A percentile compares a stretch with the other conserved stretches of the same genome.
These are phyloP conservation scores for Mastomys coucha DNA, from an alignment of 2,113 vertebrate genomes.

Conservation along the genomic window DNA sequence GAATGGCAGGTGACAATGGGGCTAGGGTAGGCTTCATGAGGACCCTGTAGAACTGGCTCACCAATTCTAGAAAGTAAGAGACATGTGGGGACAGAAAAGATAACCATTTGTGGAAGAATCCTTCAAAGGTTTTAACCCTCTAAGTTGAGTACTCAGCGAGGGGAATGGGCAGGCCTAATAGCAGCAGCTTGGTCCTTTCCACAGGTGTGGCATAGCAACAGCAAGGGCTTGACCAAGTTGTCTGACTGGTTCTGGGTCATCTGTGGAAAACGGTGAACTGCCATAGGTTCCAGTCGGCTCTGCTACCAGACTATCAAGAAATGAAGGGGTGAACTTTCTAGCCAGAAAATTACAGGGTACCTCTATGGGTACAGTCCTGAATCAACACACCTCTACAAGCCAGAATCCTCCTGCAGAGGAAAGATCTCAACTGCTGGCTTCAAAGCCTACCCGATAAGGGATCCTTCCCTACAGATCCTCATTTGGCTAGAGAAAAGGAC, in stretches of 20 bases:
- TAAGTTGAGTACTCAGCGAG: not conserved
- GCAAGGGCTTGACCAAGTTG: not conserved
- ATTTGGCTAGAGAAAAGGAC: constrained; percentile 79
- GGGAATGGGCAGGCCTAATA: not conserved
- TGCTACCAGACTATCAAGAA: not conserved
- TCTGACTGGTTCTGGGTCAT: not conserved
- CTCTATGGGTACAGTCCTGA: not conserved
- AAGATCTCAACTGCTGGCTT: not conserved
- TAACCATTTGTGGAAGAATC: not conserved
- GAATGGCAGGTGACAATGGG: not conserved
- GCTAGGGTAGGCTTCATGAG: not conserved
- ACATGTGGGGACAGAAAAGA: not conserved
- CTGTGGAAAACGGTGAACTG: not conserved
- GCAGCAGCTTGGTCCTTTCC: not conserved
- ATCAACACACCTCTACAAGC: not conserved
- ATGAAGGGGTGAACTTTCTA: not conserved
- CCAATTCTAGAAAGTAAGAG: constrained; percentile 24
- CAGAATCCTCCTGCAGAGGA: not conserved
- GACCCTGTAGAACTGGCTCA: not conserved
- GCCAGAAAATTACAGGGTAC: constrained; percentile 12
- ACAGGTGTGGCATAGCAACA: not conserved
- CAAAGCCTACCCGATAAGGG: constrained; percentile 1
- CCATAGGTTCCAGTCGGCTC: not conserved
- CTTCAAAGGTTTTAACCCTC: not conserved
- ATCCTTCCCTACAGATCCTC: not conserved